Percentiles rank a stretch among this genome's conserved stretches.
Evolutionary conservation across 1,140 invertebrate species (phyloP).

Genomic region (Ectropis grisescens): DNA sequence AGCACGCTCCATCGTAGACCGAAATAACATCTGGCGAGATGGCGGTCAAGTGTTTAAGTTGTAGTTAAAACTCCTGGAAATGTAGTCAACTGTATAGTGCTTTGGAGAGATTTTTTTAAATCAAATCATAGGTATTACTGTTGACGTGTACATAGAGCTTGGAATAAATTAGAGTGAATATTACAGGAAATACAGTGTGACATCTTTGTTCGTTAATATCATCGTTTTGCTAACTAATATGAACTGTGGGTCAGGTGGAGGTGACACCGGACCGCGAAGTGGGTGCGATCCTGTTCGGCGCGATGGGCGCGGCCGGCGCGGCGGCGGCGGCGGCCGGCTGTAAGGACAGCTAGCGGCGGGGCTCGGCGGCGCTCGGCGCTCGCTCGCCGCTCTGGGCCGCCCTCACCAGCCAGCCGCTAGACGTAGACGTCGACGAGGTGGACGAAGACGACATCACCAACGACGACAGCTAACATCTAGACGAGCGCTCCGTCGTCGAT

Average conservation of each 20-base stretch:
- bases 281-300: conserved; percentile 50
- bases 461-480: conserved; percentile 69
- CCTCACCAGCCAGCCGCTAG: conserved; percentile 73
- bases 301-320: conserved; percentile 55
- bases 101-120: too few relatives aligned
- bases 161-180: too few relatives aligned
- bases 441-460: conserved; percentile 40
- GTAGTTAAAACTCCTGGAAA: too few relatives aligned
- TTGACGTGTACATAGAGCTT: too few relatives aligned
- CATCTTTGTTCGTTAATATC: too few relatives aligned
- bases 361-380: conserved; percentile 61
- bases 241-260: conserved; percentile 69
- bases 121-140: too few relatives aligned
- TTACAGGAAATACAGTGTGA: too few relatives aligned
- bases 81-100: too few relatives aligned
- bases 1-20: too few relatives aligned
- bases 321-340: conserved; percentile 56
- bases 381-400: conserved; percentile 77
- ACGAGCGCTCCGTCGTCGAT: conserved; percentile 57
- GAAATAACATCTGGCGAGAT: too few relatives aligned
- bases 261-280: conserved; percentile 71
- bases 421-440: conserved; percentile 49
- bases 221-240: too few relatives aligned
- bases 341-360: conserved; percentile 69
- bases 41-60: too few relatives aligned